phyloP scores from a whole-genome alignment of 1,140 invertebrate genomes.

The Dreissena polymorpha region DNA sequence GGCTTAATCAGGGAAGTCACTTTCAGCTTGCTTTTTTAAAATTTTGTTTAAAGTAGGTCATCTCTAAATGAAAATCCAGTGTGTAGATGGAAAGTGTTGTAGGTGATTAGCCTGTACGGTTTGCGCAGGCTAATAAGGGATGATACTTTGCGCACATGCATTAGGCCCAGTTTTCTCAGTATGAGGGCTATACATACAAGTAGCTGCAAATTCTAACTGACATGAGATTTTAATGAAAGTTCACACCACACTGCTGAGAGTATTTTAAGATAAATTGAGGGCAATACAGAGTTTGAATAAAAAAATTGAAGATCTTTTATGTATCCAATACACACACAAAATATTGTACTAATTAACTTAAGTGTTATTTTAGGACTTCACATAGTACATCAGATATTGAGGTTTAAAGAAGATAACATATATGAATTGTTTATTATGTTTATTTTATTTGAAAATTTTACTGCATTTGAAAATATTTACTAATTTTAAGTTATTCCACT shows the following conservation, averaged over 20 bases:
- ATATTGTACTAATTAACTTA: not conserved
- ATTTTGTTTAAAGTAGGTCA: not conserved
- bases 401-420: not conserved
- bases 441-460: not conserved
- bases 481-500: constrained; percentile 65
- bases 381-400: not conserved
- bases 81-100: too few species aligned
- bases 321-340: not conserved
- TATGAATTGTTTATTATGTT: not conserved
- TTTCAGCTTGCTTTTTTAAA: not conserved
- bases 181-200: too few species aligned
- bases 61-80: not conserved
- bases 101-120: too few species aligned
- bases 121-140: too few species aligned
- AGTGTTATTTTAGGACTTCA: not conserved
- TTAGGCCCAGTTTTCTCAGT: too few species aligned
- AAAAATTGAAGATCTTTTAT: too few species aligned
- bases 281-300: too few species aligned
- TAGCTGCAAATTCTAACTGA: too few species aligned
- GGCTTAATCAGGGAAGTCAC: not conserved
- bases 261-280: too few species aligned
- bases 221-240: too few species aligned
- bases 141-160: too few species aligned
- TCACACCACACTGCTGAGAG: too few species aligned
- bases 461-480: not conserved